Evolutionary conservation across 2,113 vertebrate genomes (phyloP).

Genomic region (Tringa solitaria): DNA sequence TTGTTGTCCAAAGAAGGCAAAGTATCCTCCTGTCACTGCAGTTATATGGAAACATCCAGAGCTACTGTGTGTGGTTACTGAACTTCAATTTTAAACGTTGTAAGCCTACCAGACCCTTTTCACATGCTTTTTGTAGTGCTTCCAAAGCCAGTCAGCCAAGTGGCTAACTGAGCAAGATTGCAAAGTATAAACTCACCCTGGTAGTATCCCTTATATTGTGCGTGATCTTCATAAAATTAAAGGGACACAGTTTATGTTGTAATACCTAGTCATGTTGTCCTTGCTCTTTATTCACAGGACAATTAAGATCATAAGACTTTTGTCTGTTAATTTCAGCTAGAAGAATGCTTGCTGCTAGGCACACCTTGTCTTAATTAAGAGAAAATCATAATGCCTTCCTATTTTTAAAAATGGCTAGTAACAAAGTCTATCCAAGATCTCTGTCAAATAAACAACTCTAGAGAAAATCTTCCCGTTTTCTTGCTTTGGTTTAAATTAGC

Average conservation of each 20-base stretch:
- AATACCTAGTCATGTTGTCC: background rate
- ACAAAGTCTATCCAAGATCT: background rate
- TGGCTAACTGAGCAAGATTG: fast-evolving
- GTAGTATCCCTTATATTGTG: background rate
- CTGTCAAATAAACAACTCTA: background rate
- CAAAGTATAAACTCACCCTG: background rate
- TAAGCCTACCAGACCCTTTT: background rate
- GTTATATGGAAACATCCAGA: background rate
- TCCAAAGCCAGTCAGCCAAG: background rate
- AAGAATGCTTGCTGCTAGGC: background rate
- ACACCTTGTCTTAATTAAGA: background rate
- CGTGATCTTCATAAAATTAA: background rate
- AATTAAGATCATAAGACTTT: background rate
- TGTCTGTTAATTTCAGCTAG: background rate
- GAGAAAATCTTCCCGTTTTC: background rate
- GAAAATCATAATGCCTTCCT: background rate
- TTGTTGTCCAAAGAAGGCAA: background rate
- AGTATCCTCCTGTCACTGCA: background rate
- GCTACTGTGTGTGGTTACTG: background rate
- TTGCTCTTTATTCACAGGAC: background rate
- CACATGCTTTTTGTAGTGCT: background rate
- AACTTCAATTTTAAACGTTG: background rate
- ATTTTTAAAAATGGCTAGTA: background rate
- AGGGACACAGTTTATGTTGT: background rate
- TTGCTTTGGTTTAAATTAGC: background rate